Evolutionary conservation across 1,140 invertebrate genomes (phyloP), one percentile per base, ranked within the genome.

Genomic region (Nylanderia fulva): DNA sequence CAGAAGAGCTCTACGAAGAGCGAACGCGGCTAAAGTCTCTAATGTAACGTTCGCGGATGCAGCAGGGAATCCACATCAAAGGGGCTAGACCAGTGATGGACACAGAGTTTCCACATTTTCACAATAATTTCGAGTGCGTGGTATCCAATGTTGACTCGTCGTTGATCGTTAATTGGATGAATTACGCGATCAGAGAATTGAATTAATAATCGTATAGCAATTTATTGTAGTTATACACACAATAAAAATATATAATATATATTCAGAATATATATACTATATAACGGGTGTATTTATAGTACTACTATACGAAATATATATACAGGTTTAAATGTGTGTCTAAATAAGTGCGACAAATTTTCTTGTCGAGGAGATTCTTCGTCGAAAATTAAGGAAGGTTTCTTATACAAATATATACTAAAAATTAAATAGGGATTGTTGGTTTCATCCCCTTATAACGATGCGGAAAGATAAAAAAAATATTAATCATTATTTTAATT

Each of bases 181-280:
- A 82, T 71, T 72, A 72, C 77, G 66, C 77, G 66, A 45, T 27
- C 24, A 60, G 18, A 13, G 24, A 13, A 60, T 82, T 82, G 52
- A 82, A 60, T 82, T 82, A 72, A 54, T 72, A 71, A 72, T 82
- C 45, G 52, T 82, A 72, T 82, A 82, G 66, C 66, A 72, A 82
- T 82, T 82, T 82, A 82, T 82, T 82, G n/a, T 72, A 82, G 54
- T 72, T 71, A 72, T 39, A 72, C 66, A 72, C 52, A 58, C 66
- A 72, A 69, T 82, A 82, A 82, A 82, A 82, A 82, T 80, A 82
- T 80, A 80, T 71, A 71, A 82, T 82, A 48, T 82, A 48, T 48
- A 72, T 82, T 60, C 29, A 80, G 64, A 71, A 80, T 45, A 80
- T 71, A 80, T 45, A 56, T 71, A 69, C 54, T 45, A 56, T 71